Percentiles rank a stretch among this genome's conserved stretches.
These are phyloP conservation scores for Sussaba pulchella DNA, from an alignment of 2,888 invertebrate genomes.

Conservation along the genomic window DNA sequence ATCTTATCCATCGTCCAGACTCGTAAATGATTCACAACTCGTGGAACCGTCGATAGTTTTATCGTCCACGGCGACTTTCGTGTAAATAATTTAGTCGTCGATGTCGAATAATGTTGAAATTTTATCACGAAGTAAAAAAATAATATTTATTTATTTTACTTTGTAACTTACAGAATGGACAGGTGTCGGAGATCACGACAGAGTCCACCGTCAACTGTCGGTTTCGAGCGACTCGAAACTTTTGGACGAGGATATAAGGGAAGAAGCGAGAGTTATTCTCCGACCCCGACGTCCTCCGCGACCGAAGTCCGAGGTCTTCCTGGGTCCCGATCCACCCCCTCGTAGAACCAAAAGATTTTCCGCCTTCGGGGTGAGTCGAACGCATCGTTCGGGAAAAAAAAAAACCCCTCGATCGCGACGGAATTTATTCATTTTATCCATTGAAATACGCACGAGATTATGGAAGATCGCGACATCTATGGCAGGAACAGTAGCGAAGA, in stretches of 20 bases:
- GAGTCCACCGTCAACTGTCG: conserved; percentile 95
- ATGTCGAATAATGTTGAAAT: not conserved
- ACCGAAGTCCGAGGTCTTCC: conserved; percentile 98
- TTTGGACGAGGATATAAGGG: conserved; percentile 95
- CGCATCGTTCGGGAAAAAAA: not conserved
- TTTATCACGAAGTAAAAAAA: not conserved
- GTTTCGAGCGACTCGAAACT: conserved; percentile 97
- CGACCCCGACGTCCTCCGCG: conserved; percentile 96
- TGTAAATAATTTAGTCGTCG: too few species aligned
- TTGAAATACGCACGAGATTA: too few species aligned
- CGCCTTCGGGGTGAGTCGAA: conserved; percentile 95
- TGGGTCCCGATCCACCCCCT: conserved; percentile 87
- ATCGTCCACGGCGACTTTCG: conserved; percentile 28
- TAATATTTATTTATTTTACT: not conserved
- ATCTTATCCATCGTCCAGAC: conserved; percentile 43
- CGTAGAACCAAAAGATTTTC: conserved; percentile 95
- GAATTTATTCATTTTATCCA: too few species aligned
- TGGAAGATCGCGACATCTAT: too few species aligned
- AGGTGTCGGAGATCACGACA: conserved; percentile 90
- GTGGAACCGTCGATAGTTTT: conserved; percentile 36
- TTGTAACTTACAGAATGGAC: conserved; percentile 89
- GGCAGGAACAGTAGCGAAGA: too few species aligned
- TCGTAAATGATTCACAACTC: conserved; percentile 54
- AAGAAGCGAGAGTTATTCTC: conserved; percentile 95
- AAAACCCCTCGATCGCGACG: too few species aligned